phyloP scores from a whole-genome alignment of 2,113 vertebrate species.

The Meriones unguiculatus region DNA sequence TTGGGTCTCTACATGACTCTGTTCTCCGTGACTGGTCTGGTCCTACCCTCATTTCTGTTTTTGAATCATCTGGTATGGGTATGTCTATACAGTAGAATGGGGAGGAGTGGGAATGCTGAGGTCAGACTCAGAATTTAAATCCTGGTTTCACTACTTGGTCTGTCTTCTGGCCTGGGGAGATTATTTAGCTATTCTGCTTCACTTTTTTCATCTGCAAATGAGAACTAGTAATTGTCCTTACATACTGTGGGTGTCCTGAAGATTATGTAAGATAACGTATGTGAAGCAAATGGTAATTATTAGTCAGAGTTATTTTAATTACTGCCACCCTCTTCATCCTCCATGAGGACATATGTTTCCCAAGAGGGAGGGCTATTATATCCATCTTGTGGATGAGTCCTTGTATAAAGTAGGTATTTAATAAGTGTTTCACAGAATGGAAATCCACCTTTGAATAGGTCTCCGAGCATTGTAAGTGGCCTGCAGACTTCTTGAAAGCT shows the following conservation, averaged over 20 bases:
- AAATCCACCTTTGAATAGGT: constrained; percentile 17
- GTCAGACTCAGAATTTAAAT: not conserved
- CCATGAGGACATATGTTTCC: not conserved
- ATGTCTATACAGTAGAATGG: not conserved
- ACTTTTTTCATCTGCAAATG: not conserved
- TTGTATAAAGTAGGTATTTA: not conserved
- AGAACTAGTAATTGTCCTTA: not conserved
- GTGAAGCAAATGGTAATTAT: constrained; percentile 7
- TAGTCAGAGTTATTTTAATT: constrained; percentile 37
- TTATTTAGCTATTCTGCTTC: not conserved
- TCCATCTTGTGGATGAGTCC: not conserved
- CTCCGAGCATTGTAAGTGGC: not conserved
- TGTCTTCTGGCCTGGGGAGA: not conserved
- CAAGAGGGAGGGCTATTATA: constrained; percentile 21
- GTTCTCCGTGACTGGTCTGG: not conserved
- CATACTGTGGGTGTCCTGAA: not conserved
- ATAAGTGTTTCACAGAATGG: constrained; percentile 11
- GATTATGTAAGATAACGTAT: not conserved
- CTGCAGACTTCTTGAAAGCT: not conserved
- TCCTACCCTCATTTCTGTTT: not conserved
- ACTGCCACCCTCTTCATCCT: not conserved
- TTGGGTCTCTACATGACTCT: not conserved
- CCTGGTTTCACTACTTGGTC: not conserved
- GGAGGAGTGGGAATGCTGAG: not conserved
- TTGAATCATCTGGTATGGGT: not conserved